phyloP scores from a whole-genome alignment of 2,113 vertebrate species.

The Gracilinanus agilis region DNA sequence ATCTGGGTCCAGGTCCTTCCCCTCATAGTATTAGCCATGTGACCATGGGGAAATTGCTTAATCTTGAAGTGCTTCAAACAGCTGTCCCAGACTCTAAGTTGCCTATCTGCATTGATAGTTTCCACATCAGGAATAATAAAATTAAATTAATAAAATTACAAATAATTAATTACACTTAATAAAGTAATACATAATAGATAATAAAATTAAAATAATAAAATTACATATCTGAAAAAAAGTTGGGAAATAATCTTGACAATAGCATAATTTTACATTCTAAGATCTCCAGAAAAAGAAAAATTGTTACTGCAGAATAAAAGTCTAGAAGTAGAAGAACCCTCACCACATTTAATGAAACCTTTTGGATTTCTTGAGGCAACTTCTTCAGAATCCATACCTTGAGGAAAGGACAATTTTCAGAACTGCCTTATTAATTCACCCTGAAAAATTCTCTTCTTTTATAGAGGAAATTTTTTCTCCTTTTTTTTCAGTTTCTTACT shows the following conservation, averaged over 20 bases:
- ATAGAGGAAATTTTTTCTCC: not conserved
- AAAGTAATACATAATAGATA: too few species aligned
- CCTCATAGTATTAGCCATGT: too few species aligned
- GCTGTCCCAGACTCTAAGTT: not conserved
- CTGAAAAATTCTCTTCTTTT: not conserved
- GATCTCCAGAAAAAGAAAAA: too few species aligned
- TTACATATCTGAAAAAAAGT: too few species aligned
- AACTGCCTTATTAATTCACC: not conserved
- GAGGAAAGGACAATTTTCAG: not conserved
- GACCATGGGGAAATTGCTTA: not conserved
- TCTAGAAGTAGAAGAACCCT: not conserved
- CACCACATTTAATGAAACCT: not conserved
- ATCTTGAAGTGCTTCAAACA: not conserved
- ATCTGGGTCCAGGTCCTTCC: too few species aligned
- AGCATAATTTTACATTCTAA: too few species aligned
- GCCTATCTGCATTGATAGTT: not conserved
- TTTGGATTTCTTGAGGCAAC: not conserved
- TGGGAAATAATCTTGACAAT: too few species aligned
- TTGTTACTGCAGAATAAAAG: too few species aligned
- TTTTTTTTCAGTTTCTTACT: not conserved
- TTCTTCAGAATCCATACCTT: not conserved
- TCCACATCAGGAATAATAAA: not conserved
- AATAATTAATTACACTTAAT: too few species aligned
- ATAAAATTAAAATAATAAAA: not conserved
- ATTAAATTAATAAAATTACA: not conserved